A percentile compares a stretch with the other conserved stretches of the same genome.
Conservation (phyloP, 2,888 invertebrate genomes). For the Zootermopsis nevadensis region DNA sequence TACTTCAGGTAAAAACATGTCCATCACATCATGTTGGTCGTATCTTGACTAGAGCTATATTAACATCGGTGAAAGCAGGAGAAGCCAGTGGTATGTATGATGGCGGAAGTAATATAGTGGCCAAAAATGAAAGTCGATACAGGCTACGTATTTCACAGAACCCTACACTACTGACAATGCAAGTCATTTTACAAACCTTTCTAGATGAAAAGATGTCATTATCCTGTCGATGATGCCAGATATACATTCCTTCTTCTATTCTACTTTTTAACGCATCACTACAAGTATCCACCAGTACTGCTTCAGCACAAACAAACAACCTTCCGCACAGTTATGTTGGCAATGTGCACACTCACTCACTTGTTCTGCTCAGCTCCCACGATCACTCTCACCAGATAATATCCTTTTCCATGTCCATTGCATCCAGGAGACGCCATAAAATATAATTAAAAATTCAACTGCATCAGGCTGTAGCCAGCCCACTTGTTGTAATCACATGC, state of each 20-base stretch:
- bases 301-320: background rate
- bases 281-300: background rate
- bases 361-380: slow-evolving; percentile 9
- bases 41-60: background rate
- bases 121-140: background rate
- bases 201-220: slow-evolving; percentile 36
- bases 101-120: slow-evolving; percentile 18
- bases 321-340: slow-evolving; percentile 10
- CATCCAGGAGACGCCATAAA: background rate
- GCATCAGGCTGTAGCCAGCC: background rate
- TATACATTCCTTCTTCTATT: background rate
- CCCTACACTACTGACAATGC: background rate
- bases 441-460: background rate
- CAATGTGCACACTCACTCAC: slow-evolving; percentile 1
- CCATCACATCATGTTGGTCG: background rate
- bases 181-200: slow-evolving; percentile 29
- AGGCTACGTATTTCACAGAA: background rate
- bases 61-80: background rate
- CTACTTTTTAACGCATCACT: background rate
- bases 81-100: background rate
- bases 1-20: too few relatives aligned
- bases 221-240: slow-evolving; percentile 10
- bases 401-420: background rate
- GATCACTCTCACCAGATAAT: background rate
- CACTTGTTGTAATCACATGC: background rate